Evolutionary conservation across 2,797 vertebrate genomes (phyloP), one percentile per base, ranked within the genome.

Genomic region (Synanceia verrucosa): DNA sequence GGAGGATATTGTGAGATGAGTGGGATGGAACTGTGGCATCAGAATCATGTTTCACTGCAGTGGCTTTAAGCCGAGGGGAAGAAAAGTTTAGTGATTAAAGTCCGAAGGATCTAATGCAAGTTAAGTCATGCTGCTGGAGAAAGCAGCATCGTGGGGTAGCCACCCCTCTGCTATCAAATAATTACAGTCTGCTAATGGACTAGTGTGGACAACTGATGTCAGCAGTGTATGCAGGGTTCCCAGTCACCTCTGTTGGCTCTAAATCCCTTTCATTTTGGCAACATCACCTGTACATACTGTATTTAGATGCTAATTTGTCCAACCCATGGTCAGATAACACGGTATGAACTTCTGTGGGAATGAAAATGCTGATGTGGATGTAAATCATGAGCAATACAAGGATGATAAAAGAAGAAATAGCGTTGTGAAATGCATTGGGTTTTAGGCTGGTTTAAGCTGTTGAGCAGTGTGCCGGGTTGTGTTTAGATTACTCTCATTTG

Each of bases 221-320:
- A 88, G 86, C 89, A 88, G 76, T 92, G 77, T 85, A 74, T 73
- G 78, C 64, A 14, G 37, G 60, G 28, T 60, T 84, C 73, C 73
- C 63, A 81, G 83, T 87, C 79, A 79, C 78, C 77, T 84, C 75
- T 63, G 70, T 64, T 70, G 67, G 69, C 83, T 83, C 67, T 76
- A 80, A 91, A 88, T 83, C 76, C 82, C 63, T 84, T 82, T 91
- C 80, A 85, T 85, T 90, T 86, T 80, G 75, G 74, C 86, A 84
- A 86, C 73, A 87, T 82, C 79, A 55, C 78, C 76, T 56, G 59
- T 70, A 72, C 69, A 86, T 80, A 79, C 81, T 86, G 84, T 83
- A 92, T 94, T 93, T 92, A 90, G 86, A 94, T 93, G 93, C 88
- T 90, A 93, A 94, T 93, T 92, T 89, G 77, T 76, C 80, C 79